Evolutionary conservation across 2,888 invertebrate genomes (phyloP), one percentile per base, ranked within the genome.

Genomic region (Lepidonotus clava): DNA sequence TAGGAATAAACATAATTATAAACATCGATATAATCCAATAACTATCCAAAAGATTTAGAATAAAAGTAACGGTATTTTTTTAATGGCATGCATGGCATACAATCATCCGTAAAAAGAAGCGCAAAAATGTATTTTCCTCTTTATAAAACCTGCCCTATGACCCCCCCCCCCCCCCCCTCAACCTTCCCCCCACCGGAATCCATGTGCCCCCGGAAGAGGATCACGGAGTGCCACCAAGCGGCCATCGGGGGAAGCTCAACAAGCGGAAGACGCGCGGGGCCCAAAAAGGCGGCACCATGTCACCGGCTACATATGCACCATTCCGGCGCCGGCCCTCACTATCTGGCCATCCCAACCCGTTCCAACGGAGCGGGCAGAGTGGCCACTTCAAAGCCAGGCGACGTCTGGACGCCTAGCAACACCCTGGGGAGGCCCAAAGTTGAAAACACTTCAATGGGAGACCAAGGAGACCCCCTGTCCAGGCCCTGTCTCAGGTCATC

Each of bases 251-350:
- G 46, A 8, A 46, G 46, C n/a, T 46, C 46, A 46, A 46, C 46
- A 46, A 46, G 18, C 8, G 18, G 18, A 46, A 18, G 46, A 18
- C 46, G 46, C 8, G 46, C 8, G 46, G 46, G 46, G 46, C 8
- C 21, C 32, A 71, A 71, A 71, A 71, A 71, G 36, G 36, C 71
- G 36, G 71, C 71, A 71, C 71, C 71, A 80, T 41, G 80, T 51
- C 41, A 80, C 51, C 80, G 41, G 46, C 80, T 80, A 80, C 51
- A 80, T 80, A 51, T 80, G 80, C 51, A 80, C 46, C 80, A 80
- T 80, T 80, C 51, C 46, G 80, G 80, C 71, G 71, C 71, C 80
- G 46, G 28, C 2, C 14, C 32, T 11, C 51, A 11, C 46, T 80
- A 80, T 80, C 80, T 46, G 28, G 1, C 46, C 46, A 80, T 80